Percentiles rank a stretch among this genome's conserved stretches.
Evolutionary conservation across 2,113 vertebrate species (phyloP).

Genomic region (Accipiter cooperii): DNA sequence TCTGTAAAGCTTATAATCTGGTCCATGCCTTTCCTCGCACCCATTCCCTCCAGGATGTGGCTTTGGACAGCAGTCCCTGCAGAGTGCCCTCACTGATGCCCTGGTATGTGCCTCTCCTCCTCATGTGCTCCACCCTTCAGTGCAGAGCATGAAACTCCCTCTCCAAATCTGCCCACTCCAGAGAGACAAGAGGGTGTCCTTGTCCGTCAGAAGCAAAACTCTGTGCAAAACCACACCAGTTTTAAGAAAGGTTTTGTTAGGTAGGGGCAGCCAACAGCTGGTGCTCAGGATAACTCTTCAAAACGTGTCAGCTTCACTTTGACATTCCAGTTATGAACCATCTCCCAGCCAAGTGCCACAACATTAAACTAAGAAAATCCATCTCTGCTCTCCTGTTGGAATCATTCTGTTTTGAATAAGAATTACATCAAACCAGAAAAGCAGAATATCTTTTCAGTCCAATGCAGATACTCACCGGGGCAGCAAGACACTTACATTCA

Average conservation of each 20-base stretch:
- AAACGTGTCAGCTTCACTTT: not conserved
- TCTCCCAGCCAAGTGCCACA: not conserved
- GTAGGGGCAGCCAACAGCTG: not conserved
- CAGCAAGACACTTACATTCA: not conserved
- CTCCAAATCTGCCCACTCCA: not conserved
- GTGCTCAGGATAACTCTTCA: not conserved
- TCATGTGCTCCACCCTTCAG: not conserved
- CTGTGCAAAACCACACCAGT: not conserved
- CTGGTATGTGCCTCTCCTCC: not conserved
- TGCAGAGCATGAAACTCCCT: not conserved
- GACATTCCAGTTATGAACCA: not conserved
- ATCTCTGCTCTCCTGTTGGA: not conserved
- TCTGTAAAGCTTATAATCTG: not conserved
- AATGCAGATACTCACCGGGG: not conserved
- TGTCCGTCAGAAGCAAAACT: not conserved
- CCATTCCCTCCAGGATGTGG: not conserved
- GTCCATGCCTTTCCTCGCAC: not conserved
- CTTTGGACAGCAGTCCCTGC: not conserved
- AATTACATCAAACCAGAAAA: not conserved
- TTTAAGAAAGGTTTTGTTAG: not conserved
- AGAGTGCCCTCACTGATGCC: not conserved
- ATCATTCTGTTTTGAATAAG: not conserved
- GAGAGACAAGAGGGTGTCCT: not conserved
- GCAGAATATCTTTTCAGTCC: not conserved
- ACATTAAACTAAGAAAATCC: not conserved